Percentiles rank a stretch among this genome's conserved stretches.
phyloP scores from a whole-genome alignment of 2,888 invertebrate species.

The Cyclophora punctaria region DNA sequence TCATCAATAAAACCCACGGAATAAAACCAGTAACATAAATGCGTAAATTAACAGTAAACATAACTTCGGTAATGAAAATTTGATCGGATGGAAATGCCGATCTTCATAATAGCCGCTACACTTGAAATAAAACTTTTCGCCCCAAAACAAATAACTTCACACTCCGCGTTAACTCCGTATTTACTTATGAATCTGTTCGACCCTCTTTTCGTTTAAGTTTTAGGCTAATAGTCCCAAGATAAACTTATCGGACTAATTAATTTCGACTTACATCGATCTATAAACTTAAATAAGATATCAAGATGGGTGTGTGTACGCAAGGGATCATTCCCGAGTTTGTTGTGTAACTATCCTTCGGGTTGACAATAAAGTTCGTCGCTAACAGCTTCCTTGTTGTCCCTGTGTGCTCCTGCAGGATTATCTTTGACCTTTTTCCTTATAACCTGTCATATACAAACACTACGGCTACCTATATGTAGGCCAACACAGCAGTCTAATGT shows the following conservation, averaged over 20 bases:
- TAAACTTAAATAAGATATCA: slow-evolving; percentile 12
- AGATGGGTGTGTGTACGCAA: not conserved
- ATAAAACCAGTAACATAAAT: too few relatives aligned
- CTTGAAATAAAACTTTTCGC: not conserved
- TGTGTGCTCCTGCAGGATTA: too few relatives aligned
- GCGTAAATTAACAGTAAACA: too few relatives aligned
- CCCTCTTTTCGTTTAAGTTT: slow-evolving; percentile 13
- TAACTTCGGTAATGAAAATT: too few relatives aligned
- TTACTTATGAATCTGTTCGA: slow-evolving; percentile 8
- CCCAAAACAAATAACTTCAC: slow-evolving; percentile 7
- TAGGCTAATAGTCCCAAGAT: slow-evolving; percentile 9
- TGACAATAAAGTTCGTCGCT: slow-evolving; percentile 16
- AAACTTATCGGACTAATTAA: slow-evolving; percentile 16
- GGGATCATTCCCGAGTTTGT: slow-evolving; percentile 11
- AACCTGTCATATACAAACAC: slow-evolving; percentile 1
- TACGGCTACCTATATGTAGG: too few relatives aligned
- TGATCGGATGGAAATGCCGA: too few relatives aligned
- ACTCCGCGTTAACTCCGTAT: slow-evolving; percentile 1
- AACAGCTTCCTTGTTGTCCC: slow-evolving; percentile 5
- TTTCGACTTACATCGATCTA: slow-evolving; percentile 12
- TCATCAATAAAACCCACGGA: too few relatives aligned
- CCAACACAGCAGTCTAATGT: too few relatives aligned
- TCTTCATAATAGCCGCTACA: slow-evolving; percentile 10
- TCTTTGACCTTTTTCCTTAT: too few relatives aligned
- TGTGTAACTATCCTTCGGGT: slow-evolving; percentile 2